A percentile compares a stretch with the other conserved stretches of the same genome.
These are phyloP conservation scores for Brachyistius frenatus DNA, from an alignment of 2,113 vertebrate genomes.

Conservation along the genomic window DNA sequence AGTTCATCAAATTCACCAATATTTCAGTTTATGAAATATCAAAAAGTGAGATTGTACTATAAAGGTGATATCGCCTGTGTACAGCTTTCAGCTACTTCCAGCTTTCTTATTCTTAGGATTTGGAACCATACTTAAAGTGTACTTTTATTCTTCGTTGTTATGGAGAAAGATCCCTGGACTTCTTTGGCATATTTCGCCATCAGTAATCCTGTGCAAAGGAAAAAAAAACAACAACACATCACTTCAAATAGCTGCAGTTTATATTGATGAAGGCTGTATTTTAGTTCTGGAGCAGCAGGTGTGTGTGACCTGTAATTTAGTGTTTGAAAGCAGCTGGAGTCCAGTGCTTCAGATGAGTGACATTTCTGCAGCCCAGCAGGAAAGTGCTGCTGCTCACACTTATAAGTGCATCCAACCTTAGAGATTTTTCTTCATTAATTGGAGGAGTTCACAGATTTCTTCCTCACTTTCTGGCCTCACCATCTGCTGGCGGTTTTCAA, in stretches of 20 bases:
- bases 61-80: too few species aligned
- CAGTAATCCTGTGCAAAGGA: not conserved
- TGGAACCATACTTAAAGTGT: too few species aligned
- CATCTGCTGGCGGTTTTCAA: constrained; percentile 9
- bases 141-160: too few species aligned
- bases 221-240: not conserved
- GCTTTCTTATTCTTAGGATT: too few species aligned
- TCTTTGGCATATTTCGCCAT: too few species aligned
- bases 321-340: constrained; percentile 46
- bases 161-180: too few species aligned
- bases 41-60: too few species aligned
- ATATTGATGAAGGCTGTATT: not conserved
- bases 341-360: constrained; percentile 32
- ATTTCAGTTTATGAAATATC: too few species aligned
- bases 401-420: not conserved
- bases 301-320: constrained; percentile 47
- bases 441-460: not conserved
- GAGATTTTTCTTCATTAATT: not conserved
- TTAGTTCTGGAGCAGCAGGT: not conserved
- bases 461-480: not conserved
- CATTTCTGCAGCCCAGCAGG: constrained; percentile 47
- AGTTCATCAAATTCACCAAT: too few species aligned
- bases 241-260: not conserved
- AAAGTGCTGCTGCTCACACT: constrained; percentile 5
- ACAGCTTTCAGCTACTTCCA: too few species aligned